These are phyloP conservation scores for Lasioglossum albipes DNA, from an alignment of 1,140 invertebrate species.

Conservation along the genomic window DNA sequence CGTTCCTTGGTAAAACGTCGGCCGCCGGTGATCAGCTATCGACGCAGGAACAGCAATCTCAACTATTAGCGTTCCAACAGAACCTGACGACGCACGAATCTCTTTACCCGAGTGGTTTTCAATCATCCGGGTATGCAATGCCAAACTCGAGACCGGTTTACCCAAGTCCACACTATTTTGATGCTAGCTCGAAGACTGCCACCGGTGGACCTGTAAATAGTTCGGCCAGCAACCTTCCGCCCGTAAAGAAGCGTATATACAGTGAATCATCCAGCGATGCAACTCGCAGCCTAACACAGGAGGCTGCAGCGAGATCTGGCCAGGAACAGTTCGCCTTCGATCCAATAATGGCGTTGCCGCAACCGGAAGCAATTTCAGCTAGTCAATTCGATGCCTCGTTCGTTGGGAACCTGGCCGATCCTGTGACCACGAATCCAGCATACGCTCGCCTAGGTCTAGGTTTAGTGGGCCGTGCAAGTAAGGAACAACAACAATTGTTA, in stretches of 20 bases:
- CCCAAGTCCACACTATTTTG: conserved; percentile 74
- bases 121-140: conserved; percentile 73
- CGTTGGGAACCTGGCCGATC: conserved; percentile 68
- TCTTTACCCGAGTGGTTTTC: conserved; percentile 74
- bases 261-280: conserved; percentile 66
- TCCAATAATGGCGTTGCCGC: conserved; percentile 71
- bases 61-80: conserved; percentile 70
- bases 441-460: conserved; percentile 74
- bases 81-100: conserved; percentile 70
- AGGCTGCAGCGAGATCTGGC: conserved; percentile 42
- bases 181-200: conserved; percentile 64
- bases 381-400: conserved; percentile 72
- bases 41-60: conserved; percentile 67
- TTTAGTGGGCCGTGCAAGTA: conserved; percentile 68
- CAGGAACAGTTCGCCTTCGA: conserved; percentile 75
- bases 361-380: conserved; percentile 64
- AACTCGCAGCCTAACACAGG: conserved; percentile 60
- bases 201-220: conserved; percentile 27
- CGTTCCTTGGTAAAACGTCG: conserved; percentile 53
- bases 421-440: conserved; percentile 69
- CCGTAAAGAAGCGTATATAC: conserved; percentile 76
- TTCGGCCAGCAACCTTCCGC: conserved; percentile 60
- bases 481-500: conserved; percentile 73
- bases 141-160: conserved; percentile 74
- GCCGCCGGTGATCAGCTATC: conserved; percentile 43